phyloP scores from a whole-genome alignment of 23 tunicate species.

The Diplosoma virens region DNA sequence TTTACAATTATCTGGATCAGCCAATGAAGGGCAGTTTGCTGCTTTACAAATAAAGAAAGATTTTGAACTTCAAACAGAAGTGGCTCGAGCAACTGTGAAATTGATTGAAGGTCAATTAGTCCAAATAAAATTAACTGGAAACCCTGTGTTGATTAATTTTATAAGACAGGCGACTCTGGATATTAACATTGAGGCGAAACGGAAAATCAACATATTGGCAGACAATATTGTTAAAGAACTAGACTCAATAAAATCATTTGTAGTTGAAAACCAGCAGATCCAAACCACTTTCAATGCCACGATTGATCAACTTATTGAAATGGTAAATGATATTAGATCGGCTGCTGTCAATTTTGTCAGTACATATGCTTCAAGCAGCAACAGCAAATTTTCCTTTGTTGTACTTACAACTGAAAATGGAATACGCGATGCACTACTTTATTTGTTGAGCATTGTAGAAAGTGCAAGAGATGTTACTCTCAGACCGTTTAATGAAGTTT shows the following conservation, averaged over 20 bases:
- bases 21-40: not conserved
- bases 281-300: not conserved
- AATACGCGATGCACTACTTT: constrained; percentile 20
- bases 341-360: not conserved
- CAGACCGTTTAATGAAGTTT: constrained; percentile 52
- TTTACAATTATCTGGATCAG: constrained; percentile 6
- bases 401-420: constrained; percentile 3
- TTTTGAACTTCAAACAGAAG: constrained; percentile 30
- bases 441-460: not conserved
- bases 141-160: constrained; percentile 42
- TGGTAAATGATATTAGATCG: constrained; percentile 9
- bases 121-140: constrained; percentile 46
- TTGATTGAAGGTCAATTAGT: constrained; percentile 43
- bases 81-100: constrained; percentile 31
- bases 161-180: constrained; percentile 5
- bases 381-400: not conserved
- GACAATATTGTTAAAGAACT: constrained; percentile 37
- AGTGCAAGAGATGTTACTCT: not conserved
- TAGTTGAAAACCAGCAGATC: constrained; percentile 29
- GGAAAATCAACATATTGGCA: constrained; percentile 58
- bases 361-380: not conserved
- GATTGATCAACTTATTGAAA: constrained; percentile 23
- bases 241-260: constrained; percentile 31
- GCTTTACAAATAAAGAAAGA: constrained; percentile 37
- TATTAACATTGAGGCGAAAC: constrained; percentile 41